A percentile compares a stretch with the other conserved stretches of the same genome.
Evolutionary conservation across 2,888 invertebrate genomes (phyloP).

Genomic region (Pedicia rivosa): DNA sequence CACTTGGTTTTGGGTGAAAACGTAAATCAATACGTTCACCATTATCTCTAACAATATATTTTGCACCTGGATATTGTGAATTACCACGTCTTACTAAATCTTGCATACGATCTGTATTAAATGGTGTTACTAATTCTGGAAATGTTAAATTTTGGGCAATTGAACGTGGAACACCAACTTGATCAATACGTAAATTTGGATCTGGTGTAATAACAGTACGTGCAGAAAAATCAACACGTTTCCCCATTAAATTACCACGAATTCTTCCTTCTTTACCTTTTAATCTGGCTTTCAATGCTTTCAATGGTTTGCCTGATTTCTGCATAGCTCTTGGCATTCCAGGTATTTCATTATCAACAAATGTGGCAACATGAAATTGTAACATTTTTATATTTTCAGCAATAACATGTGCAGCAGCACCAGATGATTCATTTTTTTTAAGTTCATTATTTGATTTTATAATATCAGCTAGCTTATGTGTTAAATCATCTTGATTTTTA

Average conservation of each 20-base stretch:
- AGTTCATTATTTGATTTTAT: constrained; percentile 97
- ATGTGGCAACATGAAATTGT: constrained; percentile 96
- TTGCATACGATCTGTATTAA: constrained; percentile 85
- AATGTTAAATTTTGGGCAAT: constrained; percentile 99
- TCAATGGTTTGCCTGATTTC: constrained; percentile 96
- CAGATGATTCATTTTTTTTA: constrained; percentile 85
- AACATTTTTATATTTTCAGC: constrained; percentile 94
- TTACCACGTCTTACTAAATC: constrained; percentile 93
- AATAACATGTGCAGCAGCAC: constrained; percentile 95
- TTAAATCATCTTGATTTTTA: constrained; percentile 96
- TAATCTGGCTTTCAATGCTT: constrained; percentile 88
- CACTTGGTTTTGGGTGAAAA: constrained; percentile 95
- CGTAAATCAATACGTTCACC: constrained; percentile 96
- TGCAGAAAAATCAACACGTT: constrained; percentile 98
- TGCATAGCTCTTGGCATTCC: constrained; percentile 97
- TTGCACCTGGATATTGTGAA: constrained; percentile 97
- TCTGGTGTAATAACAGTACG: constrained; percentile 97
- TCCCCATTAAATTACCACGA: constrained; percentile 98
- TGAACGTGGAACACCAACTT: constrained; percentile 94
- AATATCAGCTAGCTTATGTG: constrained; percentile 96
- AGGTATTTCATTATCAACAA: constrained; percentile 98
- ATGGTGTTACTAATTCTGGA: constrained; percentile 97
- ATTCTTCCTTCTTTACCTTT: constrained; percentile 99
- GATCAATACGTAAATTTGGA: constrained; percentile 86
- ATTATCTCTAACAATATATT: constrained; percentile 97